Evolutionary conservation across 92 coral and sea anemone species (phyloP).

Genomic region (Siderastrea siderea): DNA sequence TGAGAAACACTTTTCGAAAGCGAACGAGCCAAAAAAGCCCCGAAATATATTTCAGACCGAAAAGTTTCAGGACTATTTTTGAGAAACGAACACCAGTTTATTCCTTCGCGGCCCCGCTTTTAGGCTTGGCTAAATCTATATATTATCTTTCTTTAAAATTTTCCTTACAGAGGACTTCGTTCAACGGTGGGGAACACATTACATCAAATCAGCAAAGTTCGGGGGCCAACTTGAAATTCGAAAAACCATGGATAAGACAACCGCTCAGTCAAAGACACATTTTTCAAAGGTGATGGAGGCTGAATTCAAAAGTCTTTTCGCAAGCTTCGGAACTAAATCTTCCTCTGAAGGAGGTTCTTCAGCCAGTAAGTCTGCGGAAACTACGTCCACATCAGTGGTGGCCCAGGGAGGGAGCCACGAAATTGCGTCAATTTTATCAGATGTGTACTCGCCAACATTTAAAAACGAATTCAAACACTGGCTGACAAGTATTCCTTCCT

Average conservation of each 20-base stretch:
- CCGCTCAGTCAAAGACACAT: constrained; percentile 3
- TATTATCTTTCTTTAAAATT: no score
- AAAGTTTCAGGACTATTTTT: no score
- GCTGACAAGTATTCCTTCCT: constrained; percentile 26
- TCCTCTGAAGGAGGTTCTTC: not conserved
- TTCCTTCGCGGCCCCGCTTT: no score
- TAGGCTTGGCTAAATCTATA: no score
- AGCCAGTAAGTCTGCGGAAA: not conserved
- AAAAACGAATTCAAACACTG: constrained; percentile 42
- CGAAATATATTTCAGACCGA: no score
- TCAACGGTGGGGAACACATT: not conserved
- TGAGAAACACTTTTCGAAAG: no score
- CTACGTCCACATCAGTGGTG: constrained; percentile 30
- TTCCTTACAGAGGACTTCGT: constrained; percentile 29
- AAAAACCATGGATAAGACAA: constrained; percentile 24
- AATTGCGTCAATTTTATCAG: no score
- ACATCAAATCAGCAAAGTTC: constrained; percentile 49
- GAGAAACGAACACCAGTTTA: no score
- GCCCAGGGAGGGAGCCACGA: no score
- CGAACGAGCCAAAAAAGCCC: no score
- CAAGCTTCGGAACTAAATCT: constrained; percentile 39
- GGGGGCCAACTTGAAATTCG: constrained; percentile 54
- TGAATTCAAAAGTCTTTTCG: constrained; percentile 42
- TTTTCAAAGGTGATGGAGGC: constrained; percentile 29
- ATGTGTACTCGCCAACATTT: not conserved